Evolutionary conservation across 2,113 vertebrate genomes (phyloP).

Genomic region (Pituophis catenifer): DNA sequence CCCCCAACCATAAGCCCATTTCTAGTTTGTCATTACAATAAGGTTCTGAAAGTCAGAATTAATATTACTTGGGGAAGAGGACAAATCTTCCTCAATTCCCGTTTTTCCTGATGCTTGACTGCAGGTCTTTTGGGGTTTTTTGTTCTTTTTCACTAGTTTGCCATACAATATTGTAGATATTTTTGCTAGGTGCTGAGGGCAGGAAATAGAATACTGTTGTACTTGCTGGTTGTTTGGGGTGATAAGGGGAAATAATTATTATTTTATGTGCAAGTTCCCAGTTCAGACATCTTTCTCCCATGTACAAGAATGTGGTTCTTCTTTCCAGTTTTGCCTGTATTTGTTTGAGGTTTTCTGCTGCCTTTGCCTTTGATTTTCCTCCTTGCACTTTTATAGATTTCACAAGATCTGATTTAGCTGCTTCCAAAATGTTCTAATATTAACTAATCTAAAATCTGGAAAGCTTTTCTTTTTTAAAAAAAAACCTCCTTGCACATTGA

Average conservation of each 20-base stretch:
- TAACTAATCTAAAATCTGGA: neutral
- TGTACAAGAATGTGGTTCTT: neutral
- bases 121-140: neutral
- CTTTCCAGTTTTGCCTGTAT: neutral
- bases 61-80: neutral
- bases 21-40: neutral
- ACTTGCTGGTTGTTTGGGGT: neutral
- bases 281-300: neutral
- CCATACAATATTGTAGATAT: neutral
- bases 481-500: neutral
- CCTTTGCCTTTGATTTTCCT: neutral
- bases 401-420: neutral
- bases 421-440: neutral
- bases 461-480: neutral
- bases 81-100: neutral
- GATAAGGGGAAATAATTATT: too few species aligned
- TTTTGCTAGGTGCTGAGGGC: neutral
- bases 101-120: neutral
- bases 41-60: neutral
- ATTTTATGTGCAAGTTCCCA: neutral
- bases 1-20: neutral
- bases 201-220: neutral
- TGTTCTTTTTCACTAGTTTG: neutral
- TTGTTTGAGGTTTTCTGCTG: neutral
- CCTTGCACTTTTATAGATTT: neutral